Evolutionary conservation across 2,888 invertebrate species (phyloP).

Genomic region (Phaonia tiefii): DNA sequence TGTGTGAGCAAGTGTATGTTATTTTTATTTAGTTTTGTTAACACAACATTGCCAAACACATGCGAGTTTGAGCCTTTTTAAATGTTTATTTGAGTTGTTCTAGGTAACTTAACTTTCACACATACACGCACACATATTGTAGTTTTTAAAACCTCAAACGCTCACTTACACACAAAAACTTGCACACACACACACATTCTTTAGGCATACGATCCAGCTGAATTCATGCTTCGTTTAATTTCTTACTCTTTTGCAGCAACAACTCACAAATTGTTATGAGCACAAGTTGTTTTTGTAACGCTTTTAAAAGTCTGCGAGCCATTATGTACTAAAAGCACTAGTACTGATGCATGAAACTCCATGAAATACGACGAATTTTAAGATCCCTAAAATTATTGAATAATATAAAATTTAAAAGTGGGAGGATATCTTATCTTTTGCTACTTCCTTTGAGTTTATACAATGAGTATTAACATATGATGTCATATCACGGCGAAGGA

Average conservation of each 20-base stretch:
- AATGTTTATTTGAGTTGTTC: conserved; percentile 34
- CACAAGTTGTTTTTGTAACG: conserved; percentile 62
- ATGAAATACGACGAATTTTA: too few species aligned
- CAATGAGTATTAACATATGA: too few species aligned
- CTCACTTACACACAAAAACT: conserved; percentile 33
- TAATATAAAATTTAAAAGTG: too few species aligned
- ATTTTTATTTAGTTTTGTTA: conserved; percentile 31
- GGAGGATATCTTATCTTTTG: too few species aligned
- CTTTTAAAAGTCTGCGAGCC: conserved; percentile 61
- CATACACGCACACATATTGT: conserved; percentile 10
- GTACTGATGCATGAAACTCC: too few species aligned
- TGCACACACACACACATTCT: conserved; percentile 1
- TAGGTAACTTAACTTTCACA: conserved; percentile 59
- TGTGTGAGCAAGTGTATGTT: conserved; percentile 33
- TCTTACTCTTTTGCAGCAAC: conserved; percentile 61
- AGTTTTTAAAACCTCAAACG: conserved; percentile 28
- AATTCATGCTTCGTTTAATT: conserved; percentile 67
- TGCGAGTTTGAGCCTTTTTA: conserved; percentile 1
- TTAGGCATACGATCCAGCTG: conserved; percentile 56
- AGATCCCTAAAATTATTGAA: too few species aligned
- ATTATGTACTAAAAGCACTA: conserved; percentile 10
- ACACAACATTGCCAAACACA: conserved; percentile 28
- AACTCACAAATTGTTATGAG: conserved; percentile 50
- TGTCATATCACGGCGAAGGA: too few species aligned
- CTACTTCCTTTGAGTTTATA: too few species aligned